phyloP scores from a whole-genome alignment of 2,797 vertebrate species.

The Clarias platycephalus region DNA sequence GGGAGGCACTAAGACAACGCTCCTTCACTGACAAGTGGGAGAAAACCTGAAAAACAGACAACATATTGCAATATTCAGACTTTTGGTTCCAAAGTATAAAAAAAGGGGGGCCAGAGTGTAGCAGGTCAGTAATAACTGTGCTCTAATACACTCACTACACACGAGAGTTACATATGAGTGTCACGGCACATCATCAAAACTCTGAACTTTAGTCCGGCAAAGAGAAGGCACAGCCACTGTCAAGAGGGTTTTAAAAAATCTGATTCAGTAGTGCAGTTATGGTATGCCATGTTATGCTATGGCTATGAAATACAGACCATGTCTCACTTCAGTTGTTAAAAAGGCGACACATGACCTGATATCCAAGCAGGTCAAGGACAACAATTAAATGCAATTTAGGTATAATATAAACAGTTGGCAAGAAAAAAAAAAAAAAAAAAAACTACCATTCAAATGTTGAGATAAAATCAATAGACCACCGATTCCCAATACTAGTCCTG shows the following conservation, averaged over 20 bases:
- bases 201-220: not conserved
- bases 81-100: not conserved
- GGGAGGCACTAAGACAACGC: constrained; percentile 90
- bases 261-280: not conserved
- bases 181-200: not conserved
- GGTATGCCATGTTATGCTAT: too few relatives aligned
- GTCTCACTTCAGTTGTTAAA: not conserved
- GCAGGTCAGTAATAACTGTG: not conserved
- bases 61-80: not conserved
- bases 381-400: not conserved
- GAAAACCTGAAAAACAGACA: constrained; percentile 81
- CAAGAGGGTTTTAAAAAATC: not conserved
- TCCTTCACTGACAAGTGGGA: constrained; percentile 95
- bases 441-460: not conserved
- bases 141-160: not conserved
- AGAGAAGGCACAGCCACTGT: not conserved
- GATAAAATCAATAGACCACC: not conserved
- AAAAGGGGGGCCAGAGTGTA: not conserved
- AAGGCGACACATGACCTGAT: not conserved
- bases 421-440: too few relatives aligned
- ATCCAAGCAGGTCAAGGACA: too few relatives aligned
- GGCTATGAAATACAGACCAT: not conserved
- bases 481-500: not conserved
- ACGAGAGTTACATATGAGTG: not conserved
- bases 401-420: too few relatives aligned